These are phyloP conservation scores for Mus spretus DNA, from an alignment of 2,797 vertebrate species.

Conservation along the genomic window DNA sequence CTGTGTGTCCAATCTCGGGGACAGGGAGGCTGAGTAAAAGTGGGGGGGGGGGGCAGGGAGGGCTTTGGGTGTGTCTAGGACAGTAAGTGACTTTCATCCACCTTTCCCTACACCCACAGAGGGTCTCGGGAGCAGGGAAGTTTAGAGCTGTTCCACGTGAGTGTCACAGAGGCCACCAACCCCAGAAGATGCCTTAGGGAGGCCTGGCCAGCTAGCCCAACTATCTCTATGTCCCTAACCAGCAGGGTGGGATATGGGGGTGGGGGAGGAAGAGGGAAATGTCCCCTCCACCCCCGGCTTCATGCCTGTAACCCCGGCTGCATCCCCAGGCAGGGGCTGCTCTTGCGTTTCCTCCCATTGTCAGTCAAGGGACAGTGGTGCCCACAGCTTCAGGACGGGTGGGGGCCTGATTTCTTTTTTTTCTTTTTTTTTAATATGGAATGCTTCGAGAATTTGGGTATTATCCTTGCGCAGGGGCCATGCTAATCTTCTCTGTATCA, in stretches of 20 bases:
- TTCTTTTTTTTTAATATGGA: no score
- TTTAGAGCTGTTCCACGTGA: not conserved
- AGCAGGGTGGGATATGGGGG: not conserved
- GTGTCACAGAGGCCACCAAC: not conserved
- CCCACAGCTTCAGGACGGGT: not conserved
- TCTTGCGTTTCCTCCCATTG: not conserved
- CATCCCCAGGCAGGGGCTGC: not conserved
- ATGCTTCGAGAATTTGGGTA: no score
- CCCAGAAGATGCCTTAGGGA: not conserved
- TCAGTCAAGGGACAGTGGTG: not conserved
- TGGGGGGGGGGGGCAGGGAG: not conserved
- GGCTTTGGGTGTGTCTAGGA: not conserved
- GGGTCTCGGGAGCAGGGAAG: not conserved
- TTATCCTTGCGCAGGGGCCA: no score
- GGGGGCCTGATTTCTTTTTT: no score
- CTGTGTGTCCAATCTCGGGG: not conserved
- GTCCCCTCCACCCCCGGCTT: not conserved
- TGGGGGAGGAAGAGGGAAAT: not conserved
- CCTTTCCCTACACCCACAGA: not conserved
- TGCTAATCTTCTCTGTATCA: no score
- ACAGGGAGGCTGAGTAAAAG: not conserved
- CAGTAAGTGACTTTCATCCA: not conserved
- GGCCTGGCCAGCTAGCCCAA: not conserved
- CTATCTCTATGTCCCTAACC: not conserved
- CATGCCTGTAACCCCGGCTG: no score